Evolutionary conservation across 2,888 invertebrate species (phyloP).

Genomic region (Trichogramma evanescens): DNA sequence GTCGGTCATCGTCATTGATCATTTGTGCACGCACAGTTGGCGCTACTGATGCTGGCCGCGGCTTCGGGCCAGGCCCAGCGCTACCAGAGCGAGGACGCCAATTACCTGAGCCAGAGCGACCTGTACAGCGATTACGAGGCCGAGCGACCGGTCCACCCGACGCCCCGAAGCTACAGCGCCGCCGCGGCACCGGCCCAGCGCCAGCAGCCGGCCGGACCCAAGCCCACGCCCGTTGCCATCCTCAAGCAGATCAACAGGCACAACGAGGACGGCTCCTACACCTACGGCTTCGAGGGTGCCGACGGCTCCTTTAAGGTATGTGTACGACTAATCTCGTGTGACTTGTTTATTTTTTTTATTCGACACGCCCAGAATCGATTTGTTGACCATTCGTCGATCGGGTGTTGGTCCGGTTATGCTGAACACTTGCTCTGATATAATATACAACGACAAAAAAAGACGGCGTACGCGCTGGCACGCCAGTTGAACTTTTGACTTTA

Average conservation of each 20-base stretch:
- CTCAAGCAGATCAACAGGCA: conserved; percentile 85
- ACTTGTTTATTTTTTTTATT: background rate
- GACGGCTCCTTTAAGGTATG: conserved; percentile 66
- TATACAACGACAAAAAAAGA: background rate
- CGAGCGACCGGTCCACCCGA: conserved; percentile 36
- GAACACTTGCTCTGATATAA: background rate
- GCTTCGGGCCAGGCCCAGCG: conserved; percentile 48
- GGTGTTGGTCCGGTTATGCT: background rate
- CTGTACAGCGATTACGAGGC: conserved; percentile 43
- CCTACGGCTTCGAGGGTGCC: conserved; percentile 81
- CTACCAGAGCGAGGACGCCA: conserved; percentile 41
- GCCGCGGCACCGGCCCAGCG: conserved; percentile 45
- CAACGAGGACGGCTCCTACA: conserved; percentile 85
- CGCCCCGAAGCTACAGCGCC: conserved; percentile 50
- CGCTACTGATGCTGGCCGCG: conserved; percentile 38
- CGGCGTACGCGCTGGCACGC: background rate
- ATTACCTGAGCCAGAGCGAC: conserved; percentile 46
- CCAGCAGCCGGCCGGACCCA: conserved; percentile 47
- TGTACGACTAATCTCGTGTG: background rate
- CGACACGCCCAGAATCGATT: background rate
- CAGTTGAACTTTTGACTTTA: background rate
- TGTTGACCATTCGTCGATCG: background rate
- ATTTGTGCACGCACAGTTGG: background rate
- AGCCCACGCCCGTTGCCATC: conserved; percentile 66
- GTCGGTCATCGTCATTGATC: too few relatives aligned